Base-by-base conservation (phyloP, 2,113 vertebrate species). In the Zosterops japonicus region DNA sequence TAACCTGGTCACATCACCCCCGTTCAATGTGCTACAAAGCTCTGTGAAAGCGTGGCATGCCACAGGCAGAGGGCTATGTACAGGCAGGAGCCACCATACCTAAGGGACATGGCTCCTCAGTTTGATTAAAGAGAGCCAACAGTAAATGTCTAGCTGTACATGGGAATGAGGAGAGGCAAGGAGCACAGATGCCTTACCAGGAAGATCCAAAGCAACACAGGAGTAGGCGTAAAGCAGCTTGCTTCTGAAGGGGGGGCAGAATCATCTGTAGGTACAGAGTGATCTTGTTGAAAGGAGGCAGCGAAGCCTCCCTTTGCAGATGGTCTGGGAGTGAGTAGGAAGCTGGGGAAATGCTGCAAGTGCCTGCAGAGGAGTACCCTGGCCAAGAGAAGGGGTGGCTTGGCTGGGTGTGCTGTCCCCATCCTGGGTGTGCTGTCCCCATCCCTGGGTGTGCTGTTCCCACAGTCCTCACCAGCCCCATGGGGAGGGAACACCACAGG, bases 211-310 rank as follows among this genome's bases (percentile, higher is more conserved):
- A 89, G 91, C 94, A 64, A 72, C 76, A 50, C n/a, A 77, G 56
- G 53, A 89, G 93, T 95, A 85, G 91, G 95, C 81, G 90, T 93
- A 64, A 81, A 91, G 87, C 93, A 94, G 95, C 81, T 88, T 91
- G 96, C 80, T 93, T 80, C 84, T 33, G 81, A 78, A 76, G 65
- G 63, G 57, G 70, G 46, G 80, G 57, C 33, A 68, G 88, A 85
- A 83, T 84, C 68, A 84, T 91, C 87, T 47, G 41, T 42, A 72
- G 87, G 90, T 94, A 95, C 94, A 95, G 50, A 91, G 84, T 70
- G 96, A 97, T 95, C 95, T 84, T 15, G 79, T 64, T 77, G 89
- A 84, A 87, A 79, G 1, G 19, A 84, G 91, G 86, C 95, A 78
- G 92, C 1, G 21, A 85, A 91, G 78, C 87, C 68, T 89, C 89